Conservation (phyloP, 37 sponge, comb jelly and placozoan genomes). For the Beroe forskalii region DNA sequence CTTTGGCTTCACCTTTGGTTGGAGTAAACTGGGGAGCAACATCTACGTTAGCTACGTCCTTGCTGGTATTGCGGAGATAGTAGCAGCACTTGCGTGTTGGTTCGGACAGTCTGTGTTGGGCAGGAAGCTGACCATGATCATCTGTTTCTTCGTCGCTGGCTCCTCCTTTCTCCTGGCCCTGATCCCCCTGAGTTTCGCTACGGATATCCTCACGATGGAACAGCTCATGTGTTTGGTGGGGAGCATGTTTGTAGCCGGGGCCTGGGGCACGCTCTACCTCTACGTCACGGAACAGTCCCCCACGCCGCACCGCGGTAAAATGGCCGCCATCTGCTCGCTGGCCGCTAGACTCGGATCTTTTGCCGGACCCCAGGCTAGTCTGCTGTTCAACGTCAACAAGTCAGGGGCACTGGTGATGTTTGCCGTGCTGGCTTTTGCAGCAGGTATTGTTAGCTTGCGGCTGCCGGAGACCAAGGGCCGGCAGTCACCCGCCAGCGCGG, state of each 20-base stretch:
- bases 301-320: constrained; percentile 31
- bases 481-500: background rate
- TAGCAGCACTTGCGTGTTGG: constrained; percentile 3
- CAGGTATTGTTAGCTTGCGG: background rate
- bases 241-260: constrained; percentile 4
- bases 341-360: constrained; percentile 31
- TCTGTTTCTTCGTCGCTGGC: background rate
- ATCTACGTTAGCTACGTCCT: constrained; percentile 9
- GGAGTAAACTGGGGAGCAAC: constrained; percentile 53
- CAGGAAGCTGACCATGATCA: background rate
- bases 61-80: constrained; percentile 37
- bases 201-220: constrained; percentile 42
- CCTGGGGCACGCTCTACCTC: constrained; percentile 42
- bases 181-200: background rate
- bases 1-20: constrained; percentile 40
- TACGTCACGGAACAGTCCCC: constrained; percentile 37
- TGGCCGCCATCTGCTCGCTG: constrained; percentile 41
- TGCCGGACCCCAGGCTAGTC: constrained; percentile 56
- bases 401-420: constrained; percentile 22
- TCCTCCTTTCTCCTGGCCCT: constrained; percentile 34
- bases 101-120: constrained; percentile 54
- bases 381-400: constrained; percentile 14
- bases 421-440: background rate
- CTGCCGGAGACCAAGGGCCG: constrained; percentile 24
- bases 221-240: constrained; percentile 55